Percentiles rank a stretch among this genome's conserved stretches.
phyloP scores from a whole-genome alignment of 2,113 vertebrate genomes.

The Rhinogobius similis region DNA sequence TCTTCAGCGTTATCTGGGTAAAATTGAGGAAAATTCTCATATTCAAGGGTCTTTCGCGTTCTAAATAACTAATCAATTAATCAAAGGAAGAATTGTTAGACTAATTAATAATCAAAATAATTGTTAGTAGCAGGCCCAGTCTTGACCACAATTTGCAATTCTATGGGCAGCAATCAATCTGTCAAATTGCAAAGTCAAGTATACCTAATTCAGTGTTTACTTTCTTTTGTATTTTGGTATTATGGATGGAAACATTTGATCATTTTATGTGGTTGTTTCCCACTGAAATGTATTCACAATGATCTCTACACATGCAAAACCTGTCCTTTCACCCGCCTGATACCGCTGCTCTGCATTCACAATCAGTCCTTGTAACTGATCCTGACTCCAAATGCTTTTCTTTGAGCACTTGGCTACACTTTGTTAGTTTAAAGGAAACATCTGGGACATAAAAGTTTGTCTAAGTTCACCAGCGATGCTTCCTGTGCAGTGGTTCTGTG shows the following conservation, averaged over 20 bases:
- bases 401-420: neutral
- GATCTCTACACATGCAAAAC: neutral
- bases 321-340: neutral
- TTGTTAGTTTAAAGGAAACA: neutral
- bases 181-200: too few relatives aligned
- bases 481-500: conserved; percentile 9
- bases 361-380: neutral
- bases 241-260: neutral
- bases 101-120: too few relatives aligned
- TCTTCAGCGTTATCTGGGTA: too few relatives aligned
- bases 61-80: too few relatives aligned
- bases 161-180: too few relatives aligned
- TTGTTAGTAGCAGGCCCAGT: too few relatives aligned
- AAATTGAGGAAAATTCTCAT: too few relatives aligned
- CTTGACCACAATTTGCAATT: too few relatives aligned
- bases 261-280: neutral
- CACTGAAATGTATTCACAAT: neutral
- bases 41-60: too few relatives aligned
- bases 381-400: neutral
- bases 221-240: too few relatives aligned
- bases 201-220: too few relatives aligned
- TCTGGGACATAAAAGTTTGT: conserved; percentile 11
- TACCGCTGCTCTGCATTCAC: neutral
- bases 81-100: too few relatives aligned
- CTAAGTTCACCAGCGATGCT: conserved; percentile 1